Evolutionary conservation across 1,140 invertebrate genomes (phyloP).

Genomic region (Planococcus citri): DNA sequence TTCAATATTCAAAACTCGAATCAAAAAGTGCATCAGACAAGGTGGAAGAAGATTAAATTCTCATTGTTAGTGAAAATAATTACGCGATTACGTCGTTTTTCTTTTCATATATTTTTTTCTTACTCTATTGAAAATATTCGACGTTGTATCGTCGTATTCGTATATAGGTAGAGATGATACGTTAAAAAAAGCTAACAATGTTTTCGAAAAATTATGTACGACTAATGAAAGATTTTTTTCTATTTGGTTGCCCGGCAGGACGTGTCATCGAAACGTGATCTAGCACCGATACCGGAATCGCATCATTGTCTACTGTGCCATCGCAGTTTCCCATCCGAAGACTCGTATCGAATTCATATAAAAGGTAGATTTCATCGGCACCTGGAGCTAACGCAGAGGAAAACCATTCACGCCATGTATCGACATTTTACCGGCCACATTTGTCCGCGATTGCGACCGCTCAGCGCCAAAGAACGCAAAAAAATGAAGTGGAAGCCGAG

Average conservation of each 20-base stretch:
- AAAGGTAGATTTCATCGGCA: constrained; percentile 26
- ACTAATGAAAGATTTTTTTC: too few relatives aligned
- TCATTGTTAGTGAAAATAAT: too few relatives aligned
- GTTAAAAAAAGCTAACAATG: too few relatives aligned
- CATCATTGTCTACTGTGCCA: constrained; percentile 30
- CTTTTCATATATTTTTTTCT: too few relatives aligned
- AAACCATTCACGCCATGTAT: constrained; percentile 28
- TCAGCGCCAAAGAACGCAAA: constrained; percentile 23
- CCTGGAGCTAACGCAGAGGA: constrained; percentile 27
- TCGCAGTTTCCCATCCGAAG: constrained; percentile 24
- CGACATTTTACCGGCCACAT: constrained; percentile 24
- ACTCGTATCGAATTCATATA: constrained; percentile 24
- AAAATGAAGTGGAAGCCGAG: constrained; percentile 26
- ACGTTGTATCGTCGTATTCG: too few relatives aligned
- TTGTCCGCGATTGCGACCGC: constrained; percentile 25
- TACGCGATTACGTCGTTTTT: too few relatives aligned
- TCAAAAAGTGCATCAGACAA: too few relatives aligned
- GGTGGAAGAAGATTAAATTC: too few relatives aligned
- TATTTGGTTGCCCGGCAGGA: neutral
- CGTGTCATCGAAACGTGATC: neutral
- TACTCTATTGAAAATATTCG: too few relatives aligned
- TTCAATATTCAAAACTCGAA: too few relatives aligned
- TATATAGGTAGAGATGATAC: too few relatives aligned
- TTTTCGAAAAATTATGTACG: too few relatives aligned
- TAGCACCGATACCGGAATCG: constrained; percentile 23